Evolutionary conservation across 53 echinoderm and acorn worm genomes (phyloP).

Genomic region (Arbacia lixula): DNA sequence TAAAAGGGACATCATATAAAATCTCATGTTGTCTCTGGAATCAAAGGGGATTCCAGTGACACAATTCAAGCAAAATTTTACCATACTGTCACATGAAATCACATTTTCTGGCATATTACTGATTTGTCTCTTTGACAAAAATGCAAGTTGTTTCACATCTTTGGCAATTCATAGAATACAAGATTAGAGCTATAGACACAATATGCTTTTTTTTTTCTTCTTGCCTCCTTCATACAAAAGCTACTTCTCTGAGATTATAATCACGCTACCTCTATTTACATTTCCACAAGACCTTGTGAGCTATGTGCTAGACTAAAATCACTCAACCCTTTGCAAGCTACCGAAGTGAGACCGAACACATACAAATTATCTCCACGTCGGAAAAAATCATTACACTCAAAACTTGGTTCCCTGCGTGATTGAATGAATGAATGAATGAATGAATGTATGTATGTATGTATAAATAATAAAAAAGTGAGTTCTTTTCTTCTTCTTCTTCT

Average conservation of each 20-base stretch:
- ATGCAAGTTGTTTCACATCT: constrained; percentile 16
- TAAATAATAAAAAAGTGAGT: constrained; percentile 56
- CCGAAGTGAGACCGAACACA: no score
- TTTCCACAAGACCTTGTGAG: constrained; percentile 4
- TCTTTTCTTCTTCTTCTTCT: background rate
- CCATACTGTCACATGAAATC: constrained; percentile 10
- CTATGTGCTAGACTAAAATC: no score
- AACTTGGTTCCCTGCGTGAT: no score
- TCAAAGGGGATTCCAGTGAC: no score
- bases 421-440: no score
- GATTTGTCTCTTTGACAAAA: background rate
- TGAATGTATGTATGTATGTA: constrained; percentile 19
- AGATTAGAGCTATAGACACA: background rate
- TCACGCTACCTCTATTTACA: constrained; percentile 6
- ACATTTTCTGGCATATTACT: background rate
- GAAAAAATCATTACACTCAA: no score
- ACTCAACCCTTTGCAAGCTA: no score
- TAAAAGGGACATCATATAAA: no score
- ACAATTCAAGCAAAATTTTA: no score
- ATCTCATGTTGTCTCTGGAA: no score
- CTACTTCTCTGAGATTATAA: background rate
- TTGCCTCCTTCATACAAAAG: constrained; percentile 12
- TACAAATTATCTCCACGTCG: no score
- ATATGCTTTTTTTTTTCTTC: background rate
- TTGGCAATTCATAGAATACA: constrained; percentile 45